Evolutionary conservation across 2,113 vertebrate species (phyloP).

Genomic region (Cryptomyrus ogoouensis): DNA sequence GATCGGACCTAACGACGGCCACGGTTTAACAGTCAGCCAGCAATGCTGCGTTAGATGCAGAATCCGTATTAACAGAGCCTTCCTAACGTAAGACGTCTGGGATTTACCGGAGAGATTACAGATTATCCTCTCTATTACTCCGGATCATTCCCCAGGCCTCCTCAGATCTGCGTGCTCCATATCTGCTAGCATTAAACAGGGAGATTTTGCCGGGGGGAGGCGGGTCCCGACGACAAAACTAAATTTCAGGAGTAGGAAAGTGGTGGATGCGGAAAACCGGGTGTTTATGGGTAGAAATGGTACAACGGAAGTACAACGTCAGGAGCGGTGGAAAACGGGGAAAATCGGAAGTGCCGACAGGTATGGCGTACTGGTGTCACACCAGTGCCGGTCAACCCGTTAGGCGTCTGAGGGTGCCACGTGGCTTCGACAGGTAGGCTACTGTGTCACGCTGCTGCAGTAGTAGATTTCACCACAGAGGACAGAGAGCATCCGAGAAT

Average conservation of each 20-base stretch:
- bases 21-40: background rate
- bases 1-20: no score
- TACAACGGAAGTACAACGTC: background rate
- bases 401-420: background rate
- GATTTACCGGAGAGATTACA: slow-evolving; percentile 41
- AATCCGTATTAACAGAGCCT: background rate
- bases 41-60: background rate
- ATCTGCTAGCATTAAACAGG: background rate
- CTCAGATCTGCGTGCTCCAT: background rate
- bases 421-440: background rate
- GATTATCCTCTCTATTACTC: slow-evolving; percentile 30
- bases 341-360: background rate
- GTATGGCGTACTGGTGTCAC: background rate
- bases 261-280: background rate
- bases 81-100: slow-evolving; percentile 15
- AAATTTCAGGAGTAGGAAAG: background rate
- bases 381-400: no score
- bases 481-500: background rate
- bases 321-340: background rate
- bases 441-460: background rate
- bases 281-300: background rate
- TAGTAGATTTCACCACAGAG: background rate
- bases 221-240: background rate
- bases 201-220: background rate
- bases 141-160: slow-evolving; percentile 33